Percentiles rank a stretch among this genome's conserved stretches.
phyloP scores from a whole-genome alignment of 2,888 invertebrate genomes.

The Digitonthophagus gazella region DNA sequence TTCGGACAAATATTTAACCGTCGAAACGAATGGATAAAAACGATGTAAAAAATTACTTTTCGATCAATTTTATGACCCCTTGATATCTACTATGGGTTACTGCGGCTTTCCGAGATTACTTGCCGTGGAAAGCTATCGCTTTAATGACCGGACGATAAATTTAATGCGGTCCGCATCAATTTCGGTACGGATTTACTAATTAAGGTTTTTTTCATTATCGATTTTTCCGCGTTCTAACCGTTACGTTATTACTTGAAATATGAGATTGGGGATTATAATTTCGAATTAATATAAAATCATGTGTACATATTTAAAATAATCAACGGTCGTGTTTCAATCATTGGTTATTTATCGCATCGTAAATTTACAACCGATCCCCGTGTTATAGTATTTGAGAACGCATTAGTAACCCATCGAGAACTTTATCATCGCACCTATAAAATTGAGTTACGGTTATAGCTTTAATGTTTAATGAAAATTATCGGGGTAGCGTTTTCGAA shows the following conservation, averaged over 20 bases:
- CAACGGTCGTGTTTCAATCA: no score
- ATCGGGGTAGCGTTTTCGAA: background rate
- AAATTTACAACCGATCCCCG: background rate
- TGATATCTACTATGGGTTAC: background rate
- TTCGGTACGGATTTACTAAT: slow-evolving; percentile 10
- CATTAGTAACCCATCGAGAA: background rate
- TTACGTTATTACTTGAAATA: no score
- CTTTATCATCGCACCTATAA: background rate
- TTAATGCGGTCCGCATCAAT: slow-evolving; percentile 14
- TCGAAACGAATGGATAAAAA: slow-evolving; percentile 3
- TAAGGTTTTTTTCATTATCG: background rate
- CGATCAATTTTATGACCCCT: slow-evolving; percentile 13
- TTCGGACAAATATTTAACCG: slow-evolving; percentile 9
- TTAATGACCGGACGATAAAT: slow-evolving; percentile 13
- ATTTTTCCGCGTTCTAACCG: background rate
- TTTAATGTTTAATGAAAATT: background rate
- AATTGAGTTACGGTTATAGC: background rate
- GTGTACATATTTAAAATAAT: no score
- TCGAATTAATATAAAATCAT: no score
- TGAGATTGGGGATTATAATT: no score
- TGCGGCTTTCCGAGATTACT: slow-evolving; percentile 13
- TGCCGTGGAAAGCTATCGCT: slow-evolving; percentile 10
- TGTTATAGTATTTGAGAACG: background rate
- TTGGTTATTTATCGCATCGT: background rate
- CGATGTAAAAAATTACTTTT: slow-evolving; percentile 12